Percentiles rank a stretch among this genome's conserved stretches.
These are phyloP conservation scores for Mesorhabditis sp. DNA, from an alignment of 2,888 invertebrate genomes.

Conservation along the genomic window DNA sequence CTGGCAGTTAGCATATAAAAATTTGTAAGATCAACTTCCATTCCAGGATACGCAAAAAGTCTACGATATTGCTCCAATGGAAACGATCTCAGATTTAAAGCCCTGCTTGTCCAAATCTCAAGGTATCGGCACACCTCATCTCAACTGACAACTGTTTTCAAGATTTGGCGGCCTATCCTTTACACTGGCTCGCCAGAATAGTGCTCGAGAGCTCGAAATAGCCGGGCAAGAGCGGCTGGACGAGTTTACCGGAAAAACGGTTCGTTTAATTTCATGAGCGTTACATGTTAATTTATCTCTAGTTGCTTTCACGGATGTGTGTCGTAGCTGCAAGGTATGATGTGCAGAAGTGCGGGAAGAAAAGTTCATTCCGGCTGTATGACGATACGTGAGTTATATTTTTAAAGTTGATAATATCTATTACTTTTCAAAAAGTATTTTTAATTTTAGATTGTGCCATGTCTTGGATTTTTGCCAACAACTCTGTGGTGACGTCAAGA, in stretches of 20 bases:
- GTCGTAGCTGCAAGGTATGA: background rate
- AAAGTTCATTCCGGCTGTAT: background rate
- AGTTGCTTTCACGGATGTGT: background rate
- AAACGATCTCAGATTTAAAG: background rate
- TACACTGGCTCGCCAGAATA: background rate
- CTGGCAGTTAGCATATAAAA: background rate
- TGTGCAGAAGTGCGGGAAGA: constrained; percentile 1
- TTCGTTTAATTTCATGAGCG: background rate
- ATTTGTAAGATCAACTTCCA: background rate
- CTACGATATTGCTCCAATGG: background rate
- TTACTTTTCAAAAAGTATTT: background rate
- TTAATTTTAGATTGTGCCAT: background rate
- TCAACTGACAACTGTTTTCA: background rate
- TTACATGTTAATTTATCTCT: background rate
- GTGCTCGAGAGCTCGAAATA: background rate
- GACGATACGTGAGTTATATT: background rate
- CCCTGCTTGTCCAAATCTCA: background rate
- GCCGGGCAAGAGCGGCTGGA: background rate
- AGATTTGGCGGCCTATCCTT: background rate
- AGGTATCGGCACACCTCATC: background rate
- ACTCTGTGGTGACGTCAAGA: background rate
- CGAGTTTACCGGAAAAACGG: background rate
- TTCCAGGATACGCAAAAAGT: background rate
- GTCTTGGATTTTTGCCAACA: background rate
- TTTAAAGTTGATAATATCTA: background rate